Base-by-base conservation (phyloP, 2,113 vertebrate species). In the Onychostruthus taczanowskii region DNA sequence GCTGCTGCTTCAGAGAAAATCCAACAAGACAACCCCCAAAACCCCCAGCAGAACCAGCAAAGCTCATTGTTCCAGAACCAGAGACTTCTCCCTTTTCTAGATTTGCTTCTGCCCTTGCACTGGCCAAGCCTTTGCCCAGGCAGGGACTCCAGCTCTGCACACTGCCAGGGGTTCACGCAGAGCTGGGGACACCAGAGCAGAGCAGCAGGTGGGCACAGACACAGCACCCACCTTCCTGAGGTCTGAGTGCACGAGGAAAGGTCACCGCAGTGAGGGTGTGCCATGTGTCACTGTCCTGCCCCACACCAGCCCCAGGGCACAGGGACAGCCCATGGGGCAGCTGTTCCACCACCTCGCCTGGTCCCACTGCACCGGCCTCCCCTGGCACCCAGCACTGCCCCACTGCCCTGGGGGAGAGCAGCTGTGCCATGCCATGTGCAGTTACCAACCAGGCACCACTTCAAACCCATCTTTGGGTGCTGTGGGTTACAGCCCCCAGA, bases 341-440 rank as follows among this genome's bases (percentile, higher is more conserved):
- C n/a, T 9, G 2, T 7, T 16, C 33, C 56, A 13, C 11, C 0
- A 0, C 17, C 56, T 30, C 0, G 0, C n/a, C 27, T 1, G 3
- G 46, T 12, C 26, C 39, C 64, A 3, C 64, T 1, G 1, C 15
- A 3, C 12, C 4, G 0, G 67, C 59, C n/a, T 39, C 39, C 28
- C 26, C 49, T 63, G 84, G 35, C 17, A 3, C 17, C 50, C 22
- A 0, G 53, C 11, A 17, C 7, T 1, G 50, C 64, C 9, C 16
- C 43, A 39, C 86, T 61, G 10, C 88, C 83, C 89, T 77, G 2
- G 0, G 16, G 16, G 20, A 61, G 21, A 0, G 16, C 69, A 26
- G 11, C 7, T 16, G 49, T 37, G 86, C 47, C 1, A 3, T 30
- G 39, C 7, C 1, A 31, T 0, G 3, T 0, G 24, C 9, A 22